Base-by-base conservation (phyloP, 2,797 vertebrate genomes). In the Tangara arthus region DNA sequence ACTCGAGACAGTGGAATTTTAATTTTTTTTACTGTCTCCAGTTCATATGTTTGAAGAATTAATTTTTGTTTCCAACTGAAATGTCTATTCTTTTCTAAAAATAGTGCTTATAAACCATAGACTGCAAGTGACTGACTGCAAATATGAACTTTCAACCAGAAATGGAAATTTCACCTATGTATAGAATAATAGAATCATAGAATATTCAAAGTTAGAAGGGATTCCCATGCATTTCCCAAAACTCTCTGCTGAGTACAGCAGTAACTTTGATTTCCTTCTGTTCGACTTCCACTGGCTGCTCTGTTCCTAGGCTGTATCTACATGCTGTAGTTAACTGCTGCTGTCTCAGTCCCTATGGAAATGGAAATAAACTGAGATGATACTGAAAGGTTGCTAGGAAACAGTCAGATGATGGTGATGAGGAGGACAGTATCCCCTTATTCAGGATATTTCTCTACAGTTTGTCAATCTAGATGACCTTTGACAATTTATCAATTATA, bases 301-400 rank as follows among this genome's bases (percentile, higher is more conserved):
- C 47, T 3, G 0, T 72, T 83, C 63, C 41, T 37, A 72, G 27
- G 21, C 32, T 81, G n/a, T 59, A 28, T 70, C 80, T 72, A 35
- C 17, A 13, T 15, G 28, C 59, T 72, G 21, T 47, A 59, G 70
- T 19, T 76, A 89, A 72, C 87, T 90, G 65, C 35, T 91, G 27
- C 49, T 70, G 41, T 53, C 30, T 84, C 26, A 49, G 41, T 56
- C 78, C 70, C 75, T 73, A 6, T 27, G 37, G 88, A 88, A 94
- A 94, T 71, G 46, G 65, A 86, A 90, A 82, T 79, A 87, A 90
- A 77, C 47, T 56, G 55, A 92, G 63, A 66, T 39, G 52, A 69
- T 72, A 81, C 42, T 82, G 78, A 93, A 79, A 72, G 59, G 66
- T 95, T 93, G 88, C 87, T 84, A 91, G 80, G 94, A 95, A 92